Conservation (phyloP, 2,113 vertebrate genomes). For the Coptodon rendalli region DNA sequence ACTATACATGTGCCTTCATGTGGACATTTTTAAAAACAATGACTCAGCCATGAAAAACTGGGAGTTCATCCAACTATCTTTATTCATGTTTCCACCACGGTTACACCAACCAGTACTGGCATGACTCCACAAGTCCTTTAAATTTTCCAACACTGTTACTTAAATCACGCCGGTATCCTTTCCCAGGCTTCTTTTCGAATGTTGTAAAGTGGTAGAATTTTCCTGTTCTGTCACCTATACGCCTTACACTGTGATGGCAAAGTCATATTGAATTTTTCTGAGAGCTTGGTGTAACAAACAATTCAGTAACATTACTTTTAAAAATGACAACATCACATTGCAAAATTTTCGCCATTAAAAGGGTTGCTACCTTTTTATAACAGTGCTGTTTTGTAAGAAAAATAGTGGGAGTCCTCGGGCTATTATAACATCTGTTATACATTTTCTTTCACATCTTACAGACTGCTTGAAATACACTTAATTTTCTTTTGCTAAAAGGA, state of each 20-base stretch:
- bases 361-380: background rate
- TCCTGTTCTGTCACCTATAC: background rate
- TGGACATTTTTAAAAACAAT: constrained; percentile 39
- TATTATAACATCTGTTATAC: background rate
- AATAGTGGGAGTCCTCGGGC: background rate
- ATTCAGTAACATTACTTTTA: background rate
- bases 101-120: constrained; percentile 34
- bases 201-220: background rate
- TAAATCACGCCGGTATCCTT: constrained; percentile 20
- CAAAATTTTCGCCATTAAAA: background rate
- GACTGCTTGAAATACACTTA: background rate
- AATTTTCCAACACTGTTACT: constrained; percentile 12
- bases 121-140: constrained; percentile 22
- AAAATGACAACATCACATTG: background rate
- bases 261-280: background rate
- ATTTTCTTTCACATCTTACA: background rate
- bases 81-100: constrained; percentile 29
- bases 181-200: constrained; percentile 20
- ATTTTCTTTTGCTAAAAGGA: background rate
- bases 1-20: constrained; percentile 45
- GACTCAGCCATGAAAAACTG: constrained; percentile 36
- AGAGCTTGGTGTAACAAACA: background rate
- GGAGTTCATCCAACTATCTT: constrained; percentile 47
- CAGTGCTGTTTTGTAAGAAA: background rate
- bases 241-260: background rate